Evolutionary conservation across 1,140 invertebrate species (phyloP), one percentile per base, ranked within the genome.

Genomic region (Elymnias hypermnestra): DNA sequence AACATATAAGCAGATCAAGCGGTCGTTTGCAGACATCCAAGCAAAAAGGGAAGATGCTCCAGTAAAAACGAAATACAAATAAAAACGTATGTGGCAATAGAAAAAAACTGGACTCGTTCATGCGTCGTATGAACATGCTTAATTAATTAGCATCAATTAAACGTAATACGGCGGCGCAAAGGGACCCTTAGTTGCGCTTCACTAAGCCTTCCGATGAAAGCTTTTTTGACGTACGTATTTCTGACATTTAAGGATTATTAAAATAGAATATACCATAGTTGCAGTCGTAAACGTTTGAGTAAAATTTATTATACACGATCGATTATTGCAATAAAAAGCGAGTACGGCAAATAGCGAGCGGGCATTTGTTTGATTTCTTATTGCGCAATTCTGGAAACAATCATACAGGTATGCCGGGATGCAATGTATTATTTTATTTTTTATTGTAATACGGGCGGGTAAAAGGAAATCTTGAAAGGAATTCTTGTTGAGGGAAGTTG

Each of bases 111-210:
- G 65, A 42, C 57, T 5, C 65, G 49, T 48, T 74, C 53, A 61
- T 62, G 71, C 74, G 64, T 65, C 38, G 57, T 73, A 81, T 72
- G 74, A 72, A 72, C 68, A 78, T 78, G 69, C 61, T 63, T 73
- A 77, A 83, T 81, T 83, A 74, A 79, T 81, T 83, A 74, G 61
- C 67, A 76, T 77, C 67, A 77, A 81, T 79, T 78, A 74, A 74
- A 70, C 59, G 66, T 73, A 68, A 63, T 61, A 64, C 60, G 47
- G 60, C 59, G 54, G 63, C 56, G 53, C 50, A 52, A 55, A 57
- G 53, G 50, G 52, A 23, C 52, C 57, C 51, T 40, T 48, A 52
- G 65, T 53, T 53, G 62, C 68, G 69, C 63, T 33, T 58, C 52
- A 66, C 60, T 72, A 67, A 53, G 39, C 67, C 70, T 79, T 79